Base-by-base conservation (phyloP, 2,113 vertebrate species). In the Syngnathus scovelli region DNA sequence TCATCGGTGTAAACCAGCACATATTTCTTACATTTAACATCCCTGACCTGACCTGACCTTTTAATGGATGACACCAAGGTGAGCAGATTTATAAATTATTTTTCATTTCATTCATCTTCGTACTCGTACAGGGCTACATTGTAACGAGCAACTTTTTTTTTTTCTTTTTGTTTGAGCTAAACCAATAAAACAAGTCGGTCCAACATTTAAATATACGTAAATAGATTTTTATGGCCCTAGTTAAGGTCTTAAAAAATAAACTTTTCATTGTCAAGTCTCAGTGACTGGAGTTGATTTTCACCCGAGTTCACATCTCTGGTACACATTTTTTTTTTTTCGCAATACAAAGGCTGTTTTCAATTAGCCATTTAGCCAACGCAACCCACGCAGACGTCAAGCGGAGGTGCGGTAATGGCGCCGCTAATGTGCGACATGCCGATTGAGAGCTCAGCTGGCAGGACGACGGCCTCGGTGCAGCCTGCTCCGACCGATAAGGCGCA, bases 401-500 rank as follows among this genome's bases (percentile, higher is more conserved):
- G 79, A 48, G 6, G 80, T 55, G 82, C 81, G 80, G 75, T 85
- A 86, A 88, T 83, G 75, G 85, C 76, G 80, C 63, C 69, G 69
- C 77, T 87, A 87, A 89, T 87, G 83, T 84, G 62, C 73, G 43
- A 67, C 83, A 67, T 39, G 59, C 64, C 78, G 81, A 83, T 84
- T 64, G 76, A 83, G 77, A 84, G 80, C 84, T 71, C 79, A 79
- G 77, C 72, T 69, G 67, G 79, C 79, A 58, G 55, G 63, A 80
- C 75, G 74, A 72, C 82, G 80, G 76, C 83, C 77, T 58, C 55
- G 13, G 62, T 6, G 55, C 74, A 70, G 75, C 72, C 89, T 90
- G 90, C 76, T 86, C 60, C 67, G 43, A 48, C 83, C 67, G 89
- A 90, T 90, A 90, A 90, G 86, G 80, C 69, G 62, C 76, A 79